These are phyloP conservation scores for Etheostoma spectabile DNA, from an alignment of 2,113 vertebrate species.

Conservation along the genomic window DNA sequence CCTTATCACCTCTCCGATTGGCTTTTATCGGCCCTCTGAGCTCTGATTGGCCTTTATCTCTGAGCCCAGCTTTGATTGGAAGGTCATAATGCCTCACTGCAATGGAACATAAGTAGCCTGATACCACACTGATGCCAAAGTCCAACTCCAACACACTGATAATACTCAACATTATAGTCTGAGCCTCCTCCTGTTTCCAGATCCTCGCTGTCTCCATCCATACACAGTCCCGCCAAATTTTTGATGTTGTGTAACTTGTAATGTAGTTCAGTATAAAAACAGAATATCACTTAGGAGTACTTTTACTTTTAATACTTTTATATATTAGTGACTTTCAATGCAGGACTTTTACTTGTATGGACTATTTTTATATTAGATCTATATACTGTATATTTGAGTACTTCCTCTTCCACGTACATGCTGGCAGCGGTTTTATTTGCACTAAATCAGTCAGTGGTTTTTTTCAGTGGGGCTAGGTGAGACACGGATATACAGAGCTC, in stretches of 20 bases:
- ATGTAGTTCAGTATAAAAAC: neutral
- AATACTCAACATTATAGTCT: slow-evolving; percentile 46
- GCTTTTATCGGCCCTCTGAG: slow-evolving; percentile 66
- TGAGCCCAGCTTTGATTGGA: slow-evolving; percentile 61
- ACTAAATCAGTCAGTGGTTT: neutral
- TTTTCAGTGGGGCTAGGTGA: neutral
- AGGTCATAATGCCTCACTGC: slow-evolving; percentile 62
- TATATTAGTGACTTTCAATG: neutral
- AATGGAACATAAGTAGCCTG: slow-evolving; percentile 68
- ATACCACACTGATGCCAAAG: slow-evolving; percentile 65
- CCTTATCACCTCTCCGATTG: slow-evolving; percentile 77
- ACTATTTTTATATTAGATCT: neutral
- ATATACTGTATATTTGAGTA: neutral
- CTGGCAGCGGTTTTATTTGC: neutral
- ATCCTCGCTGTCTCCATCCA: neutral
- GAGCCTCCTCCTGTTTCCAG: slow-evolving; percentile 38
- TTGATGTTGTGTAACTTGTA: neutral
- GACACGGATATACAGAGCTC: neutral
- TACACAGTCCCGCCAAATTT: neutral
- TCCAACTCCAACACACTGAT: slow-evolving; percentile 52
- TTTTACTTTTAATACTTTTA: neutral
- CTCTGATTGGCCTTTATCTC: slow-evolving; percentile 77
- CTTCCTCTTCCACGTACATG: neutral
- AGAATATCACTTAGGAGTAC: neutral
- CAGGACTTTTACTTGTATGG: neutral